phyloP scores from a whole-genome alignment of 2,888 invertebrate species.

The Leptothorax acervorum region DNA sequence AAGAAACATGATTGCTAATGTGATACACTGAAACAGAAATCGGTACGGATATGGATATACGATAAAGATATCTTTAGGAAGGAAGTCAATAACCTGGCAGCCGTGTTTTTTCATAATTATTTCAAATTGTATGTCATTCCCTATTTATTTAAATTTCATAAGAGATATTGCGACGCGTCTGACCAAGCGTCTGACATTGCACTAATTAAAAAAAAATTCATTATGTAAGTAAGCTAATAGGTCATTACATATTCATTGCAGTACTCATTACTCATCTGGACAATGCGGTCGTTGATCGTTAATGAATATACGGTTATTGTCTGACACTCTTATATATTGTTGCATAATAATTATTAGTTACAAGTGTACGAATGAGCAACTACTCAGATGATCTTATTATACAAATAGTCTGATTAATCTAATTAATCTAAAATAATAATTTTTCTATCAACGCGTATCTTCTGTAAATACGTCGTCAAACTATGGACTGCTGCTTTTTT shows the following conservation, averaged over 20 bases:
- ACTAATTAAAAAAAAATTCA: conserved; percentile 16
- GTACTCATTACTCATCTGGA: background rate
- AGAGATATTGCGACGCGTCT: background rate
- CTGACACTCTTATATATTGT: conserved; percentile 52
- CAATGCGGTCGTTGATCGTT: conserved; percentile 24
- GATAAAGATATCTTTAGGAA: too few relatives aligned
- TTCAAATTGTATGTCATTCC: background rate
- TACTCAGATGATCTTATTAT: conserved; percentile 34
- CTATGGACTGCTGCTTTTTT: background rate
- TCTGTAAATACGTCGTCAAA: background rate
- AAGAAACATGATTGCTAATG: conserved; percentile 92
- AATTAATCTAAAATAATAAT: background rate
- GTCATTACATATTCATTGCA: conserved; percentile 35
- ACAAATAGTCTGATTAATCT: conserved; percentile 25
- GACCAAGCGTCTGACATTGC: conserved; percentile 33
- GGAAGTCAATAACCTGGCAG: background rate
- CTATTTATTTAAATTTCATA: conserved; percentile 31
- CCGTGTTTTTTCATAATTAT: background rate
- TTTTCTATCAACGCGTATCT: background rate
- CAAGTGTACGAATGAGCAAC: conserved; percentile 42
- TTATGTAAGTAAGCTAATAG: conserved; percentile 50
- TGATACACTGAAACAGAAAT: conserved; percentile 88
- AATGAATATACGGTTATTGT: conserved; percentile 34
- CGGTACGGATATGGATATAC: too few relatives aligned
- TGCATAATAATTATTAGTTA: conserved; percentile 50